phyloP scores from a whole-genome alignment of 1,140 invertebrate species.

The Polypedilum vanderplanki region DNA sequence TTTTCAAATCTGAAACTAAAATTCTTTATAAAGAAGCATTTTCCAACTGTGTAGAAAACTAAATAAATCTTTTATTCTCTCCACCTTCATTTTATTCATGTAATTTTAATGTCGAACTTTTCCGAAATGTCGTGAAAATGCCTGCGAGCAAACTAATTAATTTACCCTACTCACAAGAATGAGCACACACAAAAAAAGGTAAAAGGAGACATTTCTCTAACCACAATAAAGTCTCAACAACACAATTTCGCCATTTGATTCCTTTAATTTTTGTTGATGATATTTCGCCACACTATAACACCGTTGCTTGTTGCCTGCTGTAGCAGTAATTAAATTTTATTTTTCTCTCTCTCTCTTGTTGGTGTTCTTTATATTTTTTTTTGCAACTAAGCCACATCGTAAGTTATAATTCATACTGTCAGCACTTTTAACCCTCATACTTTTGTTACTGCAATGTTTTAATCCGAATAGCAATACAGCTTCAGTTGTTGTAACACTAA shows the following conservation, averaged over 20 bases:
- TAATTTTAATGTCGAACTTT: neutral
- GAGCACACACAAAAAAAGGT: neutral
- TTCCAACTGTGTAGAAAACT: no score
- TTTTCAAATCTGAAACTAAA: no score
- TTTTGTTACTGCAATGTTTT: neutral
- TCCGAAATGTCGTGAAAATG: neutral
- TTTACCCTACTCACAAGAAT: neutral
- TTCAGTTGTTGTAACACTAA: neutral
- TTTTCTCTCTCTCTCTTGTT: neutral
- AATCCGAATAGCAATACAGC: neutral
- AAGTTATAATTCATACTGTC: neutral
- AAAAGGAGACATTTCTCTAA: neutral
- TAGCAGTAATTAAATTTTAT: constrained; percentile 20
- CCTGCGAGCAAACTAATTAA: constrained; percentile 3
- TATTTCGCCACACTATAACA: neutral
- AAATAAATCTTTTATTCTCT: no score
- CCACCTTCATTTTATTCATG: no score
- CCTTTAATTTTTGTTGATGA: constrained; percentile 22
- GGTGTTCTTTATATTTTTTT: neutral
- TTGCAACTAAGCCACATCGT: neutral
- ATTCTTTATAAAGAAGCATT: no score
- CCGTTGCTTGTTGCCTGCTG: neutral
- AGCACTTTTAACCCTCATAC: neutral
- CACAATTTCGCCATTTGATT: neutral
- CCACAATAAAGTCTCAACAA: neutral